A percentile compares a stretch with the other conserved stretches of the same genome.
These are phyloP conservation scores for Chondrilla cf. caribensis DNA, from an alignment of 37 sponge, comb jelly and placozoan species.

Conservation along the genomic window DNA sequence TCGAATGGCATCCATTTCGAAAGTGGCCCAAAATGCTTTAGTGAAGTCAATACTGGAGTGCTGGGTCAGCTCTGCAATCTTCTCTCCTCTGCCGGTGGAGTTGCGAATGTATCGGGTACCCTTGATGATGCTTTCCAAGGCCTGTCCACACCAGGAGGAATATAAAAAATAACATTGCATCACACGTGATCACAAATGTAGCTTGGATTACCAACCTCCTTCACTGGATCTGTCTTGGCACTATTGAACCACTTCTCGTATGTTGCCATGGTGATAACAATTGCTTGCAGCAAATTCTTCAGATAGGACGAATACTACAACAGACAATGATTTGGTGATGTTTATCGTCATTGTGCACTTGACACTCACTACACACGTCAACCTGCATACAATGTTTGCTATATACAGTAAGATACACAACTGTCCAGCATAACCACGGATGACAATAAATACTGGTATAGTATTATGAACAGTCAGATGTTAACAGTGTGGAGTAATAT, in stretches of 20 bases:
- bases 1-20: constrained; percentile 49
- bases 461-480: no score
- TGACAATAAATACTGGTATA: no score
- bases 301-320: constrained; percentile 60
- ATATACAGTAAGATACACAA: not conserved
- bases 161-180: not conserved
- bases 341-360: not conserved
- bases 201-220: constrained; percentile 29
- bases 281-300: constrained; percentile 50
- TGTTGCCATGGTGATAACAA: constrained; percentile 79
- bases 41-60: constrained; percentile 61
- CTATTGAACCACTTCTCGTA: constrained; percentile 65
- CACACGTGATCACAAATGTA: no score
- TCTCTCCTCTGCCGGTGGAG: constrained; percentile 61
- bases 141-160: not conserved
- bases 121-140: constrained; percentile 6
- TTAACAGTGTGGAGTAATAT: no score
- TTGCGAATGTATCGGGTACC: constrained; percentile 35
- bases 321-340: not conserved
- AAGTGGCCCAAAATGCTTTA: constrained; percentile 85
- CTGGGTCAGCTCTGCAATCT: constrained; percentile 63
- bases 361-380: no score
- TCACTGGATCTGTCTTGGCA: constrained; percentile 40
- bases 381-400: not conserved
- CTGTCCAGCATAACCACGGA: no score